phyloP scores from a whole-genome alignment of 2,797 vertebrate genomes.

The Siniperca obscura region DNA sequence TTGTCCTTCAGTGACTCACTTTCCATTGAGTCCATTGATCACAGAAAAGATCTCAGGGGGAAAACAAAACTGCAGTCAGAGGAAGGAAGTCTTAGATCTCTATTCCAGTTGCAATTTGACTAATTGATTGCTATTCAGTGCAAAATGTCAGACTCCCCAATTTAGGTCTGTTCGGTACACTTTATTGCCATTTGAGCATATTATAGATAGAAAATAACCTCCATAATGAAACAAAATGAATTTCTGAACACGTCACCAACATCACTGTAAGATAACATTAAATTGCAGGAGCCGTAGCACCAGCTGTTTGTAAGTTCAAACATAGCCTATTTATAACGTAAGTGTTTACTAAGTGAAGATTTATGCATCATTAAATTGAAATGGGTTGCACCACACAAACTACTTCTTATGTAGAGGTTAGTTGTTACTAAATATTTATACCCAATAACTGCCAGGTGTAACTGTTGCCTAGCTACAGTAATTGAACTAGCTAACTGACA shows the following conservation, averaged over 20 bases:
- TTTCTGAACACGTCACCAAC: neutral
- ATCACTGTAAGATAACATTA: neutral
- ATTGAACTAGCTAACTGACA: neutral
- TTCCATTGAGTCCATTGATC: conserved; percentile 47
- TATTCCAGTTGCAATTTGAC: conserved; percentile 46
- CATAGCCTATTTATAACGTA: neutral
- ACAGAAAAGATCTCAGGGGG: conserved; percentile 21
- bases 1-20: conserved; percentile 80
- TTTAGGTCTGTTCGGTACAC: conserved; percentile 5
- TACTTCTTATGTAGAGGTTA: neutral
- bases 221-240: neutral
- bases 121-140: conserved; percentile 33
- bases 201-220: conserved; percentile 1
- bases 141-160: conserved; percentile 44
- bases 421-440: neutral
- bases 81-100: conserved; percentile 32
- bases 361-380: neutral
- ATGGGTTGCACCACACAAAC: neutral
- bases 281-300: neutral
- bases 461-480: neutral
- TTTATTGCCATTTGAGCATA: conserved; percentile 14
- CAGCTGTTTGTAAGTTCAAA: neutral
- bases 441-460: neutral
- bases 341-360: neutral
- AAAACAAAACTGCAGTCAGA: conserved; percentile 14